phyloP scores from a whole-genome alignment of 2,888 invertebrate genomes.

The Scrobipalpa atriplicella region DNA sequence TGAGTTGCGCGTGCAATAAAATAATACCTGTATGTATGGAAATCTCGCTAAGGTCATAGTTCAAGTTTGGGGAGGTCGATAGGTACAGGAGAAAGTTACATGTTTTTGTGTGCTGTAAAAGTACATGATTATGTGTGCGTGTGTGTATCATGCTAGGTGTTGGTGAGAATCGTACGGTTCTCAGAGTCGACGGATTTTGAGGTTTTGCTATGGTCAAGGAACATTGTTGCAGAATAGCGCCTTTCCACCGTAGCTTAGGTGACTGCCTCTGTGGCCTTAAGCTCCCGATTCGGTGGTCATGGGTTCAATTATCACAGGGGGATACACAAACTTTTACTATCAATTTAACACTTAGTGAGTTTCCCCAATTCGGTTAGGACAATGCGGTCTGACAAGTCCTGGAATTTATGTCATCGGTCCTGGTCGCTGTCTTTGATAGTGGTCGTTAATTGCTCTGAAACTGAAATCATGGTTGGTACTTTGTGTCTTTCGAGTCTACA shows the following conservation, averaged over 20 bases:
- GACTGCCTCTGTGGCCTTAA: too few relatives aligned
- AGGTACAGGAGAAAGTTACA: slow-evolving; percentile 29
- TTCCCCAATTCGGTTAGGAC: too few relatives aligned
- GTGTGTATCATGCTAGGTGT: background rate
- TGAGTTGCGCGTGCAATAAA: slow-evolving; percentile 41
- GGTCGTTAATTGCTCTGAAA: too few relatives aligned
- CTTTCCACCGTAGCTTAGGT: background rate
- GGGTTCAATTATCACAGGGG: too few relatives aligned
- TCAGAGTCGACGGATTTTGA: background rate
- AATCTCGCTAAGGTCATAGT: slow-evolving; percentile 65
- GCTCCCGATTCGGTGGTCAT: too few relatives aligned
- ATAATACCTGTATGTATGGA: slow-evolving; percentile 40
- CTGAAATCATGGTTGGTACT: too few relatives aligned
- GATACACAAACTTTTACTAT: too few relatives aligned
- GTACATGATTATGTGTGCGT: background rate
- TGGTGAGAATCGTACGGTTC: slow-evolving; percentile 1
- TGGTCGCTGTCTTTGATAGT: too few relatives aligned
- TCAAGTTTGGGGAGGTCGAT: slow-evolving; percentile 66
- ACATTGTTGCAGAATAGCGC: slow-evolving; percentile 40
- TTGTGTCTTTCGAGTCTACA: too few relatives aligned
- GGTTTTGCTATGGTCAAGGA: slow-evolving; percentile 43
- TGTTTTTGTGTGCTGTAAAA: background rate
- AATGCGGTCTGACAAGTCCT: too few relatives aligned
- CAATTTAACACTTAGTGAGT: too few relatives aligned
- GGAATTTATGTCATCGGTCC: too few relatives aligned